Evolutionary conservation across 2,797 vertebrate species (phyloP).

Genomic region (Enteromius unitaeniatus): DNA sequence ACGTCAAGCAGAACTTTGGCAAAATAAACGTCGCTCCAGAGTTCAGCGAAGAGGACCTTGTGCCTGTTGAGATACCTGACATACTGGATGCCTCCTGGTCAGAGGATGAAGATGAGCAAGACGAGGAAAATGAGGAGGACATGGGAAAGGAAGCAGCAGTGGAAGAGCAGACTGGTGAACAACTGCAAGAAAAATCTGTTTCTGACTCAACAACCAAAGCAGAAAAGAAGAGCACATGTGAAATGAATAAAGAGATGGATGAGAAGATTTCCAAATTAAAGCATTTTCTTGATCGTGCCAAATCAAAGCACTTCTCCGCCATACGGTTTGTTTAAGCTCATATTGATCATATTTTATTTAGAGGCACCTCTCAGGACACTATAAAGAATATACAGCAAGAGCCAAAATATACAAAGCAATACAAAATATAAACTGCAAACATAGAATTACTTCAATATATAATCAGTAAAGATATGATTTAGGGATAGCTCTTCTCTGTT

Average conservation of each 20-base stretch:
- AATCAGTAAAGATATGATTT: background rate
- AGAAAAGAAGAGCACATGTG: conserved; percentile 71
- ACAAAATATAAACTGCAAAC: background rate
- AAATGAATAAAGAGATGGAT: conserved; percentile 85
- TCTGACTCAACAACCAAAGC: conserved; percentile 39
- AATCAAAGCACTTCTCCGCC: conserved; percentile 93
- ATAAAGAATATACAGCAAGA: background rate
- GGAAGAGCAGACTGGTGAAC: conserved; percentile 46
- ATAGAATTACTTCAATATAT: background rate
- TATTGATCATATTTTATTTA: conserved; percentile 1
- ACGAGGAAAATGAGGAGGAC: conserved; percentile 55
- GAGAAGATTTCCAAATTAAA: conserved; percentile 94
- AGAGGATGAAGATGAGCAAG: conserved; percentile 69
- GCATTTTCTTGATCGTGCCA: conserved; percentile 93
- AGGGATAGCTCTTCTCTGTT: conserved; percentile 2
- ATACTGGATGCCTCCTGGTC: conserved; percentile 73
- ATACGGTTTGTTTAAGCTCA: conserved; percentile 82
- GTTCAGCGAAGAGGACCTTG: conserved; percentile 91
- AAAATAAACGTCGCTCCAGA: conserved; percentile 91
- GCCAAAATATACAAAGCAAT: background rate
- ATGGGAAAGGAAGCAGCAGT: conserved; percentile 32
- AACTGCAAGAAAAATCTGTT: conserved; percentile 49
- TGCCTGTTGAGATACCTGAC: conserved; percentile 87
- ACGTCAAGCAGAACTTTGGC: conserved; percentile 92
- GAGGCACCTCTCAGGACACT: background rate